Base-by-base conservation (phyloP, 1,140 invertebrate genomes). In the Drosophila quadrilineata region DNA sequence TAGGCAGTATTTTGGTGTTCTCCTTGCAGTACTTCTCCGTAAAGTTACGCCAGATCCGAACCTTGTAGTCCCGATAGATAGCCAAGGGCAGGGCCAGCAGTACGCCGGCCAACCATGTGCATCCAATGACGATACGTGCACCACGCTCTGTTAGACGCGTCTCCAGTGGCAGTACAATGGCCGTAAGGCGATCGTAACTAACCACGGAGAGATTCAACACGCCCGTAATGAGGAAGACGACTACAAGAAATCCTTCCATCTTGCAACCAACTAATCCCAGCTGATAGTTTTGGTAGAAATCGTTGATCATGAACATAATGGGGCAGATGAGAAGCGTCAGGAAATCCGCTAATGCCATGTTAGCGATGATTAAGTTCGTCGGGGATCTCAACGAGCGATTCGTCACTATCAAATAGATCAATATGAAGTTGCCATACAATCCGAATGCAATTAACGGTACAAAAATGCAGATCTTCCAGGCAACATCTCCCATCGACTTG, bases 131-230 rank as follows among this genome's bases (percentile, higher is more conserved):
- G 64, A 93, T 91, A 41, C 92, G 91, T 3, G 93, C 92, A 29
- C 89, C 90, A 3, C 90, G 89, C 24, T 91, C 90, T 0, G 93
- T 94, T 68, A 95, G 88, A 70, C 93, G 90, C 3, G 92, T 92
- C 76, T 95, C 92, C 75, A 93, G 89, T 8, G 95, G 94, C 60
- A 95, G 90, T 0, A 95, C 93, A 17, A 97, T 95, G 3, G 95
- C 95, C 5, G 95, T 93, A 9, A 97, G 91, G 14, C 96, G 91
- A 86, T 97, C 95, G 50, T 95, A 94, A n/a, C 94, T 96, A 22
- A 97, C 94, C 3, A 93, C 91, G 10, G 95, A 94, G 35, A 97
- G 90, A 26, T 94, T 95, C 35, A 95, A 93, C 0, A 97, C 94
- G 46, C 93, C 94, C 2, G 93, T 92, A 24, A 96, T 88, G 2